A percentile compares a stretch with the other conserved stretches of the same genome.
phyloP scores from a whole-genome alignment of 2,797 vertebrate species.

The Cyclura pinguis region DNA sequence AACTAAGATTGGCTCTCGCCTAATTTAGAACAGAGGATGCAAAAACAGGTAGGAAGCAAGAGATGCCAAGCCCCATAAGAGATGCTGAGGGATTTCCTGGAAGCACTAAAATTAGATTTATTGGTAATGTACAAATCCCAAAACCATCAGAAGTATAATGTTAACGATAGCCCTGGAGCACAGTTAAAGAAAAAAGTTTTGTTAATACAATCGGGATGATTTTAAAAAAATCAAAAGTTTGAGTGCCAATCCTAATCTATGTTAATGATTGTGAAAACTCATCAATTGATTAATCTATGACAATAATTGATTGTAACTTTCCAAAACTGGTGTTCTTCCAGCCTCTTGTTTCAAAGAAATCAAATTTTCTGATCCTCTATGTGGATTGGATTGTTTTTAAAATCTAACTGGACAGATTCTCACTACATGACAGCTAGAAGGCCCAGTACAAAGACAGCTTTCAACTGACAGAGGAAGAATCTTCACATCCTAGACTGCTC shows the following conservation, averaged over 20 bases:
- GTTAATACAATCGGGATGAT: not conserved
- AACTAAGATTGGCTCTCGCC: slow-evolving; percentile 10
- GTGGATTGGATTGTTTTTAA: not conserved
- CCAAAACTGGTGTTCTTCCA: not conserved
- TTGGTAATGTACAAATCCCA: not conserved
- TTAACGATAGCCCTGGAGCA: not conserved
- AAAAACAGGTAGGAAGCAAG: not conserved
- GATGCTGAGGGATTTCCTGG: not conserved
- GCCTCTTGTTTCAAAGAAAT: not conserved
- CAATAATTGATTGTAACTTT: not conserved
- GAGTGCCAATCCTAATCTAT: not conserved
- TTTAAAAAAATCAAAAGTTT: not conserved
- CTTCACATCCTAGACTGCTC: not conserved
- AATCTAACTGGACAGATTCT: not conserved
- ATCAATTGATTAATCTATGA: not conserved
- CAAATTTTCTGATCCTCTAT: not conserved
- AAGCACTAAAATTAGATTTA: not conserved
- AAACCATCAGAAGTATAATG: not conserved
- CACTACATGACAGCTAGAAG: too few relatives aligned
- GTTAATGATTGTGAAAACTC: not conserved
- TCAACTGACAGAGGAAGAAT: not conserved
- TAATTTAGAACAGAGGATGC: slow-evolving; percentile 13
- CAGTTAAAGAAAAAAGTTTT: not conserved
- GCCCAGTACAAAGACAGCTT: not conserved
- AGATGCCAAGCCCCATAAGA: not conserved